A percentile compares a stretch with the other conserved stretches of the same genome.
These are phyloP conservation scores for Cosmopolites sordidus DNA, from an alignment of 2,888 invertebrate genomes.

Conservation along the genomic window DNA sequence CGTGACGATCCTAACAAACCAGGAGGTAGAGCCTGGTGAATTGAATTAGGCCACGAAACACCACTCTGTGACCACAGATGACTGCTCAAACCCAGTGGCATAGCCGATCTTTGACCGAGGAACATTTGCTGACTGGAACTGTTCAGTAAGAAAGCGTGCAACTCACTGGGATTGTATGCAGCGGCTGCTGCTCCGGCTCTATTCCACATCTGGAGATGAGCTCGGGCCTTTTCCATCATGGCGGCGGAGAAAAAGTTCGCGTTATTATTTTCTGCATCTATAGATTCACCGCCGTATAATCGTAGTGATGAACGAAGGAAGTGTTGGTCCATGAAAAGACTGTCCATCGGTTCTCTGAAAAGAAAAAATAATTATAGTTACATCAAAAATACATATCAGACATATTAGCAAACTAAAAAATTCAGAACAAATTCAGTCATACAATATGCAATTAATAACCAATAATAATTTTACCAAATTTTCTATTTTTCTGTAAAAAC, in stretches of 20 bases:
- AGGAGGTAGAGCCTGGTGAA: slow-evolving; percentile 46
- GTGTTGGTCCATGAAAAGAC: slow-evolving; percentile 74
- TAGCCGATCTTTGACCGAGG: slow-evolving; percentile 41
- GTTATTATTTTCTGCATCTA: slow-evolving; percentile 51
- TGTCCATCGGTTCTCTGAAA: slow-evolving; percentile 70
- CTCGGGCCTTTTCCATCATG: slow-evolving; percentile 57
- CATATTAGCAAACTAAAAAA: too few relatives aligned
- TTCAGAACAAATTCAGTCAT: too few relatives aligned
- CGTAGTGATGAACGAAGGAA: slow-evolving; percentile 59
- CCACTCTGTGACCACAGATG: slow-evolving; percentile 50
- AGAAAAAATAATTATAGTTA: too few relatives aligned
- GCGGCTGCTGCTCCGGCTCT: slow-evolving; percentile 43
- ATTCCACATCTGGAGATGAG: slow-evolving; percentile 54
- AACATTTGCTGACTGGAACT: slow-evolving; percentile 44
- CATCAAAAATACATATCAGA: too few relatives aligned
- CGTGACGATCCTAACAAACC: slow-evolving; percentile 47
- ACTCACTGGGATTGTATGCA: slow-evolving; percentile 53
- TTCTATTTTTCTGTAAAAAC: too few relatives aligned
- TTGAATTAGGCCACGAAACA: slow-evolving; percentile 40
- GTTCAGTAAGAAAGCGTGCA: slow-evolving; percentile 47
- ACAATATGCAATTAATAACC: too few relatives aligned
- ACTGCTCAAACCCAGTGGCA: slow-evolving; percentile 45
- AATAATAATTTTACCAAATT: too few relatives aligned
- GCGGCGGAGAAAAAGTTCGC: slow-evolving; percentile 50
- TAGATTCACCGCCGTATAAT: slow-evolving; percentile 56